These are phyloP conservation scores for Protobothrops mucrosquamatus DNA, from an alignment of 2,113 vertebrate genomes.

Conservation along the genomic window DNA sequence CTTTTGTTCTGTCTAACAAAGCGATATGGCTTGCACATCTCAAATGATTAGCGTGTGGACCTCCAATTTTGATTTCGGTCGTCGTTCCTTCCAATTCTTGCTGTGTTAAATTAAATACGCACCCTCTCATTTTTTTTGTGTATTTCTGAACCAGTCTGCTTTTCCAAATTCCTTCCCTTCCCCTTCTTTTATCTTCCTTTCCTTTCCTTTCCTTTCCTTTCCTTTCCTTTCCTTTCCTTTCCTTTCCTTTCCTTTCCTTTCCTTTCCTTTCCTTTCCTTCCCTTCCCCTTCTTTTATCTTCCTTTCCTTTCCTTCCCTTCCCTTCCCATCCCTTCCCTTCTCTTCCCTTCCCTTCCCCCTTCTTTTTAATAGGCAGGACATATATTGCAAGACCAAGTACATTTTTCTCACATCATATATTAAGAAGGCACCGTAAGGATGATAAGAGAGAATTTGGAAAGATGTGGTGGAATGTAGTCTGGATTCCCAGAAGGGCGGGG, in stretches of 20 bases:
- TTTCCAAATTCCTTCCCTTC: background rate
- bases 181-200: too few species aligned
- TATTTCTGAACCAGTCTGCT: background rate
- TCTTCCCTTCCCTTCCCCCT: background rate
- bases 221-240: too few species aligned
- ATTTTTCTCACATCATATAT: background rate
- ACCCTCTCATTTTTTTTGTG: background rate
- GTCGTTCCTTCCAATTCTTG: background rate
- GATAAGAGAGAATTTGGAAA: background rate
- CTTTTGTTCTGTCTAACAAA: background rate
- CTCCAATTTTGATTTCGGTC: background rate
- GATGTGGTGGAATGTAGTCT: background rate
- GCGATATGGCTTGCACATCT: background rate
- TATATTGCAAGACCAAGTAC: background rate
- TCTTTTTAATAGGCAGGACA: background rate
- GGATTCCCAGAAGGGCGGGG: background rate
- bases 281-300: too few species aligned
- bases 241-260: background rate
- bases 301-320: too few species aligned
- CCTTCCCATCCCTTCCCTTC: background rate
- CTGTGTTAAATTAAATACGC: background rate
- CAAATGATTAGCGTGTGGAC: background rate
- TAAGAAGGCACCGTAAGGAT: background rate
- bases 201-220: too few species aligned
- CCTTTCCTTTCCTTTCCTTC: background rate